Evolutionary conservation across 2,113 vertebrate species (phyloP), one percentile per base, ranked within the genome.

Genomic region (Phalacrocorax brasilianus): DNA sequence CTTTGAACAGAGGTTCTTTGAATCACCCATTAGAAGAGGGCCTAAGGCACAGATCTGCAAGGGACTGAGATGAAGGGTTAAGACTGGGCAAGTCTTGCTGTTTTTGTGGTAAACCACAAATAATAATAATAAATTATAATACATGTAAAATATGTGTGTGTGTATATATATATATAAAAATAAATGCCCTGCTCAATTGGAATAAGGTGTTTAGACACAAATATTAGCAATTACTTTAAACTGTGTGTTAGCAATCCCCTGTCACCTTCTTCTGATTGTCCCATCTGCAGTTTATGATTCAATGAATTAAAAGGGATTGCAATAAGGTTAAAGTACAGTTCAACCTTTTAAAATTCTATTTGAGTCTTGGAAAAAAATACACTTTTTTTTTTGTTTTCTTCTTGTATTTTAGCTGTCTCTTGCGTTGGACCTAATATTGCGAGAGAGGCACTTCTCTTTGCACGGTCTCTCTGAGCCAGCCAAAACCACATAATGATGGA

Each of bases 401-500:
- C 21, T 45, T 78, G 12, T 86, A 38, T 90, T 97, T 82, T 61
- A 86, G 81, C 52, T 94, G 67, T 94, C 62, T 94, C 49, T 79
- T 91, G 59, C 67, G 47, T 66, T 95, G 82, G 87, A 91, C 66
- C 27, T 61, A 92, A 95, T 95, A 87, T 21, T 78, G 77, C 9
- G 14, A 96, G 94, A 94, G 33, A 94, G 45, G 66, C 94, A 93
- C 56, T 95, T 97, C 92, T 93, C 21, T 91, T 93, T 89, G 52
- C 47, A 12, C 67, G 62, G 58, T 88, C n/a, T 91, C 53, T 80
- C 84, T 82, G 91, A 93, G 70, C 11, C 73, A 95, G 91, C 68
- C 89, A 95, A 97, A 97, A 93, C 96, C 96, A 95, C 95, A 93
- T 85, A 71, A 96, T 93, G 86, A 93, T 58, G 93, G 78, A 96